Conservation (phyloP, 2,113 vertebrate species). For the Malurus elegans region DNA sequence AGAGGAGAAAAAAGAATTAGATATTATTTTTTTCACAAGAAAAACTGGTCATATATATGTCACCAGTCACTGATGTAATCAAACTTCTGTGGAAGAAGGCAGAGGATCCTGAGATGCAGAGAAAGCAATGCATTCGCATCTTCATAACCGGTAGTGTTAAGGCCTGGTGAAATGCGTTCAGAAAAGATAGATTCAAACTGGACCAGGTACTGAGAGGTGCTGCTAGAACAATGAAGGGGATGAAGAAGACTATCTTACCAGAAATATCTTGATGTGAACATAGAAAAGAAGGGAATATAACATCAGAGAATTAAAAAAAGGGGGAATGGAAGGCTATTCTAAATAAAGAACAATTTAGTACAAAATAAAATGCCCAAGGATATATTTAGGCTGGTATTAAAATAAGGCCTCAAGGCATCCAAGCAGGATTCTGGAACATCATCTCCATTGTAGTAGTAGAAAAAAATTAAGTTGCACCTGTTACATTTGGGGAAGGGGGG, state of each 20-base stretch:
- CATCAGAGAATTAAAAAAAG: background rate
- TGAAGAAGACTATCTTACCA: background rate
- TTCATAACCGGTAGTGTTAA: background rate
- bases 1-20: background rate
- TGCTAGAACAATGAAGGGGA: background rate
- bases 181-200: background rate
- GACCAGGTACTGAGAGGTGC: background rate
- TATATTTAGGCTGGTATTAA: background rate
- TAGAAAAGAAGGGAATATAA: background rate
- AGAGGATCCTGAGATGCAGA: background rate
- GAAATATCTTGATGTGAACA: background rate
- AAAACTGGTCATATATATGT: no score
- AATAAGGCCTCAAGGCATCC: background rate
- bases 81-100: background rate
- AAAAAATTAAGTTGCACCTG: background rate
- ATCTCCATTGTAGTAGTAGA: background rate
- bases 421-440: background rate
- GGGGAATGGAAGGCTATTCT: background rate
- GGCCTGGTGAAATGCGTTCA: background rate
- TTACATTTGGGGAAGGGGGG: background rate
- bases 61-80: background rate
- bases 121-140: background rate
- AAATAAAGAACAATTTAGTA: background rate
- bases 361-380: background rate
- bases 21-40: background rate